Percentiles rank a stretch among this genome's conserved stretches.
Evolutionary conservation across 2,888 invertebrate genomes (phyloP).

Genomic region (Ormyrus nitidulus): DNA sequence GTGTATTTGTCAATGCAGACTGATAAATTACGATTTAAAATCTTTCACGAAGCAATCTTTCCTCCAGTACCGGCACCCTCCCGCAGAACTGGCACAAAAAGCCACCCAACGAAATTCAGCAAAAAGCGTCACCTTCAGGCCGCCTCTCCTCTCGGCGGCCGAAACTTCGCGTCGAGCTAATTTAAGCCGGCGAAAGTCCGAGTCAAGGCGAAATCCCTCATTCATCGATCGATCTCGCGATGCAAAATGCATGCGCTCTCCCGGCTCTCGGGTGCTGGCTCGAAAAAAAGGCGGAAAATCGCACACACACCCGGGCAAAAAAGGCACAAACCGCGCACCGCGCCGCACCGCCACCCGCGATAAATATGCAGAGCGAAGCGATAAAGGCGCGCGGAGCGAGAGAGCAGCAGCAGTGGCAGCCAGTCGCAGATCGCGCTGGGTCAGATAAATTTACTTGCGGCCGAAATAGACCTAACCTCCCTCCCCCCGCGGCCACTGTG

Average conservation of each 20-base stretch:
- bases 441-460: slow-evolving; percentile 50
- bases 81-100: no score
- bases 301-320: background rate
- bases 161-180: no score
- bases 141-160: no score
- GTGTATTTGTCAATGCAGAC: no score
- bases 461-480: slow-evolving; percentile 40
- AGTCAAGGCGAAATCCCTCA: background rate
- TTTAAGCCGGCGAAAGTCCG: no score
- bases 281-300: background rate
- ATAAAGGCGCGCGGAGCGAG: background rate
- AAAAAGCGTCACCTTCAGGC: no score
- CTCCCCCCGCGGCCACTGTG: background rate
- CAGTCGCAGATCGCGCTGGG: slow-evolving; percentile 20
- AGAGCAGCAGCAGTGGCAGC: background rate
- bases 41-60: no score
- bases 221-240: slow-evolving; percentile 12
- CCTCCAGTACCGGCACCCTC: no score
- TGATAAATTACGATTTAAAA: no score
- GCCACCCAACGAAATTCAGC: no score
- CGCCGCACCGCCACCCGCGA: background rate
- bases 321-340: background rate
- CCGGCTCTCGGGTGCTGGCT: background rate
- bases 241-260: slow-evolving; percentile 15
- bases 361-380: slow-evolving; percentile 33